A percentile compares a stretch with the other conserved stretches of the same genome.
These are phyloP conservation scores for Zaprionus kolodkinae DNA, from an alignment of 1,140 invertebrate genomes.

Conservation along the genomic window DNA sequence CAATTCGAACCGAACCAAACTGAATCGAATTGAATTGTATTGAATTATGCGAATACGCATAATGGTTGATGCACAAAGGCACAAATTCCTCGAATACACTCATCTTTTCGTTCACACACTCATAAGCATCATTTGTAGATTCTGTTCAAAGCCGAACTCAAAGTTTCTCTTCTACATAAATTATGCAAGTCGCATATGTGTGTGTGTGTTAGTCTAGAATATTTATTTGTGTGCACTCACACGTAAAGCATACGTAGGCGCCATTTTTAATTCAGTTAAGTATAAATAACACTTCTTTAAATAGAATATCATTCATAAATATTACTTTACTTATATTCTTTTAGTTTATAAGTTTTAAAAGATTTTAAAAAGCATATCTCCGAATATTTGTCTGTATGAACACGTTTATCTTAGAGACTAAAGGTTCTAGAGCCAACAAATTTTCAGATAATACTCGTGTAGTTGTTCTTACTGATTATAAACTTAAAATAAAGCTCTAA, in stretches of 20 bases:
- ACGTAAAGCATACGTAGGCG: not conserved
- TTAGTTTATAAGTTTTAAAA: no score
- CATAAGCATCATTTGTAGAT: conserved; percentile 51
- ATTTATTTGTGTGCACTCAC: conserved; percentile 45
- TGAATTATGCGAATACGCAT: conserved; percentile 50
- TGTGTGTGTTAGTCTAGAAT: conserved; percentile 32
- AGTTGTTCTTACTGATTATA: no score
- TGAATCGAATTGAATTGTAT: conserved; percentile 21
- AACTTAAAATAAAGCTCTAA: no score
- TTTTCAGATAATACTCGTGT: no score
- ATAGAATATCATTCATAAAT: no score
- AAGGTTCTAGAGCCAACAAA: no score
- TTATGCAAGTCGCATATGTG: conserved; percentile 52
- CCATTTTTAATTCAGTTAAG: conserved; percentile 8
- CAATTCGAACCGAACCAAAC: conserved; percentile 17
- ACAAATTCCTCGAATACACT: conserved; percentile 37
- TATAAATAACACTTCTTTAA: no score
- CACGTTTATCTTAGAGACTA: no score
- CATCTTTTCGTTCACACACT: conserved; percentile 19
- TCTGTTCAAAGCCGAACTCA: conserved; percentile 24
- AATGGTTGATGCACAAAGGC: conserved; percentile 40
- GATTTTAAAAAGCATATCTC: no score
- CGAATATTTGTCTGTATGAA: no score
- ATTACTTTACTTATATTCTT: no score
- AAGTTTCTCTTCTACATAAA: conserved; percentile 54